Base-by-base conservation (phyloP, 2,797 vertebrate species). In the Iguana delicatissima region DNA sequence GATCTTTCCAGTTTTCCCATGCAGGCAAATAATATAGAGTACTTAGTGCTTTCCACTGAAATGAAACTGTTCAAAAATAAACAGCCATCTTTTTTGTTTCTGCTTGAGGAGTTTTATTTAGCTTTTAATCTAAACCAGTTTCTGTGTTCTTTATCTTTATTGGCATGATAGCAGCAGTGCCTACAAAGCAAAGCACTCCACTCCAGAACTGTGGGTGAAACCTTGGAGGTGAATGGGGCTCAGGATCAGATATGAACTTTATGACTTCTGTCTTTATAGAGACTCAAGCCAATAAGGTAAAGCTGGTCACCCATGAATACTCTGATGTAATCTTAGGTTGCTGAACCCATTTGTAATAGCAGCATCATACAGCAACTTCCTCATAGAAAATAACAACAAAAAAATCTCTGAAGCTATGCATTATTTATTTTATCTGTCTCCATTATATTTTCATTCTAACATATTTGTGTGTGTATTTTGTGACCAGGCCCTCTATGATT, bases 361-460 rank as follows among this genome's bases (percentile, higher is more conserved):
- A 84, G 16, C 6, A 85, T 64, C 55, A n/a, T 42, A 32, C 24
- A 42, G 35, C 82, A 26, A 32, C 88, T 86, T 57, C 72, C 72
- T 89, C 77, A 69, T 59, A 55, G 91, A 80, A 90, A 93, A 91
- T 86, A 88, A 10, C 72, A 46, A 18, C 87, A 92, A 93, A 72
- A 72, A 91, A n/a, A 64, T 18, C 84, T 93, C 67, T 84, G 16
- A 89, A 93, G 52, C 69, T 85, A 79, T 62, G 35, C 24, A 22
- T 80, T 50, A 52, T 55, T 79, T 35, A 12, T 38, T 67, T 69
- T 32, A 42, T 50, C 55, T 89, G 88, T 93, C 90, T 93, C 90
- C 87, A 90, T 92, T 42, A 35, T 52, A 42, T 55, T 69, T 80
- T 7, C 29, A 3, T 67, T 84, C 42, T 22, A 35, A 5, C 4